phyloP scores from a whole-genome alignment of 2,888 invertebrate species.

The Aporophyla lueneburgensis region DNA sequence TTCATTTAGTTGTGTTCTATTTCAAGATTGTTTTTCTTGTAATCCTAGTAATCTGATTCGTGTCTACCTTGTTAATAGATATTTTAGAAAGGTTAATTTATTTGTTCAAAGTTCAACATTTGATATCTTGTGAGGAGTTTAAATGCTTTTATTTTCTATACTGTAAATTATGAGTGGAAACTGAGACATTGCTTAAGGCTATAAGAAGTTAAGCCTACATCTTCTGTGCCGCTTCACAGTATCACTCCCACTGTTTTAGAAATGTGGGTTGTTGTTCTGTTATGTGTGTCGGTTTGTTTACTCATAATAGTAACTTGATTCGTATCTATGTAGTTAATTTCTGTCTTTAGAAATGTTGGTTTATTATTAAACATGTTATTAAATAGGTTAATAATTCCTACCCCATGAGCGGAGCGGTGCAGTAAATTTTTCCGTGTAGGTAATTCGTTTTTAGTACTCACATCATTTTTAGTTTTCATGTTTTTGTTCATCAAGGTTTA shows the following conservation, averaged over 20 bases:
- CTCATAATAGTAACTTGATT: constrained; percentile 2
- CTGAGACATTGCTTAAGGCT: not conserved
- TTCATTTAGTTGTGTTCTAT: not conserved
- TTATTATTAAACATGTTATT: not conserved
- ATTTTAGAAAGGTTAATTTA: not conserved
- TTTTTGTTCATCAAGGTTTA: not conserved
- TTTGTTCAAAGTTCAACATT: constrained; percentile 5
- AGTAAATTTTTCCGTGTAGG: not conserved
- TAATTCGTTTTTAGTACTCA: not conserved
- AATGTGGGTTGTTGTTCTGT: constrained; percentile 15
- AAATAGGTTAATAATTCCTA: constrained; percentile 6
- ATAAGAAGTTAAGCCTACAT: constrained; percentile 66
- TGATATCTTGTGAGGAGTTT: not conserved
- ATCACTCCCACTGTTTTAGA: constrained; percentile 50
- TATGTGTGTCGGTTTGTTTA: constrained; percentile 6
- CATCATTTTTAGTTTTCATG: not conserved
- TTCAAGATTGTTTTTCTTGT: constrained; percentile 12
- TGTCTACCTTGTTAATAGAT: not conserved
- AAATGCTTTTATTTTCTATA: not conserved
- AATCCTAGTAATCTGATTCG: not conserved
- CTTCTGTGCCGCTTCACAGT: constrained; percentile 81
- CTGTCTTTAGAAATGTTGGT: not conserved
- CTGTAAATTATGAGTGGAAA: not conserved
- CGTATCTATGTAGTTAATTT: constrained; percentile 5
- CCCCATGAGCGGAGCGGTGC: not conserved